Evolutionary conservation across 2,888 invertebrate species (phyloP).

Genomic region (Drosophila meridiana): DNA sequence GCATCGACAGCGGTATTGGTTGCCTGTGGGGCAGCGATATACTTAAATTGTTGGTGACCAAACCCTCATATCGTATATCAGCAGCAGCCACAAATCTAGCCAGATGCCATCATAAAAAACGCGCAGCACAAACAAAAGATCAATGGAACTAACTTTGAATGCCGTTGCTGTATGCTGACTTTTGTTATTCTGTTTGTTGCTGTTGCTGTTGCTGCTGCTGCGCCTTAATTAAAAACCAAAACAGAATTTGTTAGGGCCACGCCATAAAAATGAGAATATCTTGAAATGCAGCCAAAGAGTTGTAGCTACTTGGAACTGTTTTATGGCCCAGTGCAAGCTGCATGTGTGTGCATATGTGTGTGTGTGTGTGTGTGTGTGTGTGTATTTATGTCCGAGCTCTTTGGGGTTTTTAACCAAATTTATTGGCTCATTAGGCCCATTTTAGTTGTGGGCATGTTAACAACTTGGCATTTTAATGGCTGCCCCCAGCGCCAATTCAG

Average conservation of each 20-base stretch:
- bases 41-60: slow-evolving; percentile 37
- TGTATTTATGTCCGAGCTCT: slow-evolving; percentile 40
- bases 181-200: slow-evolving; percentile 19
- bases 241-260: slow-evolving; percentile 62
- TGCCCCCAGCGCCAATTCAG: slow-evolving; percentile 24
- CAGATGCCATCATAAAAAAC: slow-evolving; percentile 59
- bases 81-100: slow-evolving; percentile 46
- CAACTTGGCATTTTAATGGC: slow-evolving; percentile 61
- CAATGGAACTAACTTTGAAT: slow-evolving; percentile 49
- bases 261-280: slow-evolving; percentile 58
- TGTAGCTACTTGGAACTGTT: slow-evolving; percentile 67
- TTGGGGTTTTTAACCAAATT: slow-evolving; percentile 53
- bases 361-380: not conserved
- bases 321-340: slow-evolving; percentile 58
- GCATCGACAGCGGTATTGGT: not conserved
- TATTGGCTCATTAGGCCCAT: slow-evolving; percentile 75
- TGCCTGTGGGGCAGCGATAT: slow-evolving; percentile 8
- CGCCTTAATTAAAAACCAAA: slow-evolving; percentile 70
- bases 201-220: slow-evolving; percentile 22
- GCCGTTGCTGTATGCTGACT: slow-evolving; percentile 19
- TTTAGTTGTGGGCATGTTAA: slow-evolving; percentile 65
- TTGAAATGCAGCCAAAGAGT: slow-evolving; percentile 59
- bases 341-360: slow-evolving; percentile 17
- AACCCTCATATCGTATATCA: slow-evolving; percentile 57
- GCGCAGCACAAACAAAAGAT: slow-evolving; percentile 52